Conservation (phyloP, 2,113 vertebrate genomes). For the Cepphus grylle region DNA sequence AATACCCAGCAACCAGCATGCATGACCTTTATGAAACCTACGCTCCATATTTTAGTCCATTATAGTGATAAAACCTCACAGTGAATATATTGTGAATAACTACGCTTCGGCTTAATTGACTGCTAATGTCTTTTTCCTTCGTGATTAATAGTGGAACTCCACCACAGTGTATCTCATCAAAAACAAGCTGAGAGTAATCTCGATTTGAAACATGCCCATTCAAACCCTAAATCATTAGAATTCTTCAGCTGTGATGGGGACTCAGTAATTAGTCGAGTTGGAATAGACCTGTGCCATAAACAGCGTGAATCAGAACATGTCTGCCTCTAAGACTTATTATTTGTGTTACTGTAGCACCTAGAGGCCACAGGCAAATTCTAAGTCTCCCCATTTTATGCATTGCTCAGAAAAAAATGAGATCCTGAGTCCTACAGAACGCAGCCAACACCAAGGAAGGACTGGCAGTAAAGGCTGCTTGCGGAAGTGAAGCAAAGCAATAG, state of each 20-base stretch:
- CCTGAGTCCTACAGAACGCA: neutral
- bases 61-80: neutral
- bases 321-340: neutral
- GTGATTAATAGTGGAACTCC: conserved; percentile 53
- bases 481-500: neutral
- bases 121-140: conserved; percentile 24
- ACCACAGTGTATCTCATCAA: conserved; percentile 50
- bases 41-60: neutral
- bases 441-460: neutral
- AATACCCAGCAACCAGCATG: neutral
- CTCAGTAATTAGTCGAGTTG: neutral
- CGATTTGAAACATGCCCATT: neutral
- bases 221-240: neutral
- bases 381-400: neutral
- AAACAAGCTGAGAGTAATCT: conserved; percentile 51
- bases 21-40: neutral
- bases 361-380: conserved; percentile 25
- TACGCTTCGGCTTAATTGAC: neutral
- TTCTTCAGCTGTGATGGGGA: neutral
- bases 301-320: neutral
- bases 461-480: neutral
- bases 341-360: conserved; percentile 55
- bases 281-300: neutral
- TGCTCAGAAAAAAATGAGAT: neutral
- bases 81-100: neutral